Conservation (phyloP, 92 coral and sea anemone genomes). For the Desmophyllum pertusum region DNA sequence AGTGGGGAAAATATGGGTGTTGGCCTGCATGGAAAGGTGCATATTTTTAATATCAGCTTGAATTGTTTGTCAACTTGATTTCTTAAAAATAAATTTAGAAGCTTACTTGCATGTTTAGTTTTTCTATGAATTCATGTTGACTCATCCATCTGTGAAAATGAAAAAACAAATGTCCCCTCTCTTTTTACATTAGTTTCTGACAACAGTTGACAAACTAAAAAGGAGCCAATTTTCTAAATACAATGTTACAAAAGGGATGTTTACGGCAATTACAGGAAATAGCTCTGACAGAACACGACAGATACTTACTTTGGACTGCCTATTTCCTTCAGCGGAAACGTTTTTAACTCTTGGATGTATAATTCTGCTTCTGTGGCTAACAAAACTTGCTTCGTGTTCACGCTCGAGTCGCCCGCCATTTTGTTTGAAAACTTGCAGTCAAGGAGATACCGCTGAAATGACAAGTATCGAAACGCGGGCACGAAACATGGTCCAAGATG, state of each 20-base stretch:
- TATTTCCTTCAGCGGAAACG: constrained; percentile 73
- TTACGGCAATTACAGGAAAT: neutral
- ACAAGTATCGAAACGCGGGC: constrained; percentile 5
- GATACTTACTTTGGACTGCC: constrained; percentile 89
- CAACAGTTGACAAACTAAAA: no score
- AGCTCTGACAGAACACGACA: neutral
- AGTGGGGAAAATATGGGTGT: no score
- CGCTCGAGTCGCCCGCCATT: constrained; percentile 61
- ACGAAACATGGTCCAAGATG: constrained; percentile 67
- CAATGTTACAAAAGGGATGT: no score
- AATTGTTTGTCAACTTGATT: neutral
- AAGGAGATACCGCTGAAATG: constrained; percentile 72
- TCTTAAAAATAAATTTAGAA: neutral
- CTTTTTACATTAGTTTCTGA: no score
- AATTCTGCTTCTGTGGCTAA: constrained; percentile 95
- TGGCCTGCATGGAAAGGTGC: no score
- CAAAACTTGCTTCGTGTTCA: constrained; percentile 68
- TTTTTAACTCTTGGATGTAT: constrained; percentile 82
- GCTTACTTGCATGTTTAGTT: constrained; percentile 96
- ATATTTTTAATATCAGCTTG: no score
- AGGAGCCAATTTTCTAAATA: no score
- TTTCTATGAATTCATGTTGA: constrained; percentile 90
- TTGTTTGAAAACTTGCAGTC: constrained; percentile 49
- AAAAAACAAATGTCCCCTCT: no score
- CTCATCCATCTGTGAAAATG: constrained; percentile 77